These are phyloP conservation scores for Peromyscus maniculatus DNA, from an alignment of 2,113 vertebrate genomes.

Conservation along the genomic window DNA sequence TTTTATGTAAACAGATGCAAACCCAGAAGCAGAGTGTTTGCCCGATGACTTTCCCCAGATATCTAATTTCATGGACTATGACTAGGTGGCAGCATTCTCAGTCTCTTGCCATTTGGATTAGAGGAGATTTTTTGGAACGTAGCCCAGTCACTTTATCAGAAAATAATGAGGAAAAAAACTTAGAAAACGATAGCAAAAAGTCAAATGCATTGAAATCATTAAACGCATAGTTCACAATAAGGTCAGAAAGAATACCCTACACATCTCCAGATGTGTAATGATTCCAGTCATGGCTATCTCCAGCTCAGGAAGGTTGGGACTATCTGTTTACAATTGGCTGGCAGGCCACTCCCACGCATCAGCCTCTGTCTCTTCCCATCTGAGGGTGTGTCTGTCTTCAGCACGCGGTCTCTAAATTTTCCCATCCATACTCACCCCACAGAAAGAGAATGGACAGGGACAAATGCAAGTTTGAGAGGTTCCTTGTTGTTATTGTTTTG, in stretches of 20 bases:
- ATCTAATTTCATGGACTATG: background rate
- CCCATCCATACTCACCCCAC: background rate
- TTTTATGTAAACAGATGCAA: constrained; percentile 20
- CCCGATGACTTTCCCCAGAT: background rate
- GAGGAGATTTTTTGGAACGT: background rate
- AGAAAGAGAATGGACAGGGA: background rate
- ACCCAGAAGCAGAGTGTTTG: background rate
- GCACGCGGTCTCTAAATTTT: background rate
- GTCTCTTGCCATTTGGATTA: background rate
- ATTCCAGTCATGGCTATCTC: background rate
- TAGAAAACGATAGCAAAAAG: constrained; percentile 24
- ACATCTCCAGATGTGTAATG: background rate
- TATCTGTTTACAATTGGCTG: background rate
- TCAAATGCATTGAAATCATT: background rate
- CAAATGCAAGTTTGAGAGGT: background rate
- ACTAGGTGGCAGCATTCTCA: background rate
- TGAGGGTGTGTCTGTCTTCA: background rate
- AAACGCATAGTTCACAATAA: background rate
- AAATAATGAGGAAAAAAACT: background rate
- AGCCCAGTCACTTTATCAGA: background rate
- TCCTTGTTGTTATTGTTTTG: background rate
- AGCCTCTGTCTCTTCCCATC: background rate
- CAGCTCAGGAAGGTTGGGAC: background rate
- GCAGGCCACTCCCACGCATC: background rate
- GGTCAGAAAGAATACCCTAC: background rate